phyloP scores from a whole-genome alignment of 2,888 invertebrate genomes.

The Drosophila acutilabella region DNA sequence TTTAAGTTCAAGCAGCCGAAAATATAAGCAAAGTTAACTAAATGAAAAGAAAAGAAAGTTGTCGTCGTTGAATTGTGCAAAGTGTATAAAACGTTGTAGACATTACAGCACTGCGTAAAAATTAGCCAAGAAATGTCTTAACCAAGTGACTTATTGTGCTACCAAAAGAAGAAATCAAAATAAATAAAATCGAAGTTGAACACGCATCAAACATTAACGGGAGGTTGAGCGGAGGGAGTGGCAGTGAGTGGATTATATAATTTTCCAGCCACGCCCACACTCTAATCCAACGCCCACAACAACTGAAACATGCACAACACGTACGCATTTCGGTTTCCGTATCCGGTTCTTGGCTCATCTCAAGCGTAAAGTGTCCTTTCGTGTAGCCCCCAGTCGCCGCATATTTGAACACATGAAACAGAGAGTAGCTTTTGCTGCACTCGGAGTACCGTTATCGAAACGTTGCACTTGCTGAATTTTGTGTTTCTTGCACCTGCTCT shows the following conservation, averaged over 20 bases:
- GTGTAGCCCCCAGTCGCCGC: constrained; percentile 49
- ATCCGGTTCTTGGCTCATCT: constrained; percentile 66
- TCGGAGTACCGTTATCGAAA: constrained; percentile 50
- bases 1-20: constrained; percentile 65
- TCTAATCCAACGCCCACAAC: background rate
- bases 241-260: constrained; percentile 57
- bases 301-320: constrained; percentile 63
- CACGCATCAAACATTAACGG: constrained; percentile 58
- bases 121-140: constrained; percentile 28
- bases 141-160: constrained; percentile 36
- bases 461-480: constrained; percentile 62
- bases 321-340: constrained; percentile 63
- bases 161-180: background rate
- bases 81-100: constrained; percentile 41
- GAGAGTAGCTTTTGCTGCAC: constrained; percentile 3
- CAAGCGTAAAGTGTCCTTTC: constrained; percentile 77
- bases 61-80: constrained; percentile 49
- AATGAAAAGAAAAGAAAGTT: constrained; percentile 63
- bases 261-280: constrained; percentile 37
- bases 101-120: constrained; percentile 59
- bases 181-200: constrained; percentile 35
- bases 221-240: background rate
- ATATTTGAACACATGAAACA: constrained; percentile 19
- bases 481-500: constrained; percentile 79
- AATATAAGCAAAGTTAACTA: constrained; percentile 25